Evolutionary conservation across 2,888 invertebrate genomes (phyloP), one percentile per base, ranked within the genome.

Genomic region (Microdon myrmicae): DNA sequence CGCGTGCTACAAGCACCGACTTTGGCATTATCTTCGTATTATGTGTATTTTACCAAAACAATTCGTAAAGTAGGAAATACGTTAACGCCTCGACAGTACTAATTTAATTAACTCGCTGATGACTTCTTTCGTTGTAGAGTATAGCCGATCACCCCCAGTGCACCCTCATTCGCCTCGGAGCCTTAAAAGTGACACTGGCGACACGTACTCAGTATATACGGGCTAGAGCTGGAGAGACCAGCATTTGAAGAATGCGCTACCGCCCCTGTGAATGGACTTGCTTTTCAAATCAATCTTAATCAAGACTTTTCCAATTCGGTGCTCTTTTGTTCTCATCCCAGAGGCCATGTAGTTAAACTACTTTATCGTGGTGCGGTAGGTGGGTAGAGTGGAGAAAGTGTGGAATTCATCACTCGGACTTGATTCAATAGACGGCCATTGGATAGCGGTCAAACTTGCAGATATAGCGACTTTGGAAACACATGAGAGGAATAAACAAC

Each of bases 281-380:
- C 56, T 64, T 53, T 45, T 64, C 64, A 64, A 53, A 64, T 64
- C 64, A 64, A 64, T 64, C 64, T 64, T 64, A 64, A 64, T 64
- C 64, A 64, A 61, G 39, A 49, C 41, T 56, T 56, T 44, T 29
- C 16, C 14, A 13, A 13, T n/a, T 29, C 14, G n/a, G n/a, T n/a
- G n/a, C n/a, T n/a, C 8, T 22, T 22, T 22, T 22, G 5, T 22
- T 22, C 8, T 9, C 38, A 13, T 12, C 19, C 38, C 22, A 38
- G 16, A 34, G n/a, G 44, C 23, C 19, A 28, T 25, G 20, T 13
- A 28, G 38, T 54, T 47, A 47, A 60, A 60, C 48, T 54, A 54
- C 54, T 60, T 54, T 29, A 54, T 43, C 54, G 45, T 35, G n/a
- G 23, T 14, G 17, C 4, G 4, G 19, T n/a, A 13, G n/a, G 8